These are phyloP conservation scores for Distichodus sexfasciatus DNA, from an alignment of 2,797 vertebrate species.

Conservation along the genomic window DNA sequence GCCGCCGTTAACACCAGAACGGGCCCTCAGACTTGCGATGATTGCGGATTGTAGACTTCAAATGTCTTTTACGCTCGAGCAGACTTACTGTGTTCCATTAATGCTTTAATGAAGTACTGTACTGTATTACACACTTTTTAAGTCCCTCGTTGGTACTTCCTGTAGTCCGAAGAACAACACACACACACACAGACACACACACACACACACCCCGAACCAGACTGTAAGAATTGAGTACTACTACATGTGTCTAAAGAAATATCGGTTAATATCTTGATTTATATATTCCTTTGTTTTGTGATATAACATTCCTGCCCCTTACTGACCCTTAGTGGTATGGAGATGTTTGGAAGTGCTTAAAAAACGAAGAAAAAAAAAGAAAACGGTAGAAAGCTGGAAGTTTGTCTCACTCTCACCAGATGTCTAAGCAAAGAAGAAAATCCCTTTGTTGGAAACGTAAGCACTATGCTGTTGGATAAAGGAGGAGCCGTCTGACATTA, in stretches of 20 bases:
- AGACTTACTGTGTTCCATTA: constrained; percentile 4
- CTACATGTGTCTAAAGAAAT: background rate
- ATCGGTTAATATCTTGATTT: constrained; percentile 23
- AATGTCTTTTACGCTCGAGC: background rate
- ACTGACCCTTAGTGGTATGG: constrained; percentile 48
- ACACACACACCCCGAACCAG: no score
- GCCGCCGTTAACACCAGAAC: background rate
- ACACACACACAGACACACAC: no score
- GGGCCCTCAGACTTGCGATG: background rate
- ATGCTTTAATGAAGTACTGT: constrained; percentile 18
- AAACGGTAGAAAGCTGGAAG: constrained; percentile 72
- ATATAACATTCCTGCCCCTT: constrained; percentile 21
- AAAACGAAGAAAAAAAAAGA: constrained; percentile 48
- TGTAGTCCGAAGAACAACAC: background rate
- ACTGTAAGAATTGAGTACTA: background rate
- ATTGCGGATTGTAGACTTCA: background rate
- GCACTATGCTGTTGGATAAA: constrained; percentile 87
- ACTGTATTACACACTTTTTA: background rate
- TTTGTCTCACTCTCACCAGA: constrained; percentile 76
- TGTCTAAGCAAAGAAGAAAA: constrained; percentile 77
- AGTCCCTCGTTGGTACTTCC: background rate
- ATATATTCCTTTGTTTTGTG: constrained; percentile 11
- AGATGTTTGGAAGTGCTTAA: constrained; percentile 76
- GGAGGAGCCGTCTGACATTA: constrained; percentile 82
- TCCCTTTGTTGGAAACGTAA: constrained; percentile 84